Percentiles rank a stretch among this genome's conserved stretches.
Conservation (phyloP, 2,113 vertebrate genomes). For the Erythrocercus mccallii region DNA sequence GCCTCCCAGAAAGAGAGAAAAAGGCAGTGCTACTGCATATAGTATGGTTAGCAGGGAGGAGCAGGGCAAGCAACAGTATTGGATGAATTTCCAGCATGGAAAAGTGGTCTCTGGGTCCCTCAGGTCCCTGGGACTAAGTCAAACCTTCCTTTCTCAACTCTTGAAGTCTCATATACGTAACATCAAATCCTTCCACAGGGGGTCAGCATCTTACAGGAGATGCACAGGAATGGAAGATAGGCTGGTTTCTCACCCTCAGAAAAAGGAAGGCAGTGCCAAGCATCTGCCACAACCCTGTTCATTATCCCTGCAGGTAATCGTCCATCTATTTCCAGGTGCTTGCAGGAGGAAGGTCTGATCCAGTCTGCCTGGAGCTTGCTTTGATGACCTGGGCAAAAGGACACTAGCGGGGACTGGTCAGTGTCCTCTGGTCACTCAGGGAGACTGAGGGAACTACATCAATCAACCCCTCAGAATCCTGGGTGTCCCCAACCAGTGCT, state of each 20-base stretch:
- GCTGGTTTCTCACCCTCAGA: not conserved
- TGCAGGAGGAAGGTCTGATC: not conserved
- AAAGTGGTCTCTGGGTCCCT: not conserved
- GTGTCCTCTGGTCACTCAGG: not conserved
- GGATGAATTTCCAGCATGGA: not conserved
- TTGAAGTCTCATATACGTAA: not conserved
- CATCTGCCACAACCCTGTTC: not conserved
- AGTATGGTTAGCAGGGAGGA: not conserved
- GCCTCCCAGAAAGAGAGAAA: not conserved
- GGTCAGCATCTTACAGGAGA: slow-evolving; percentile 12
- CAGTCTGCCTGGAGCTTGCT: not conserved
- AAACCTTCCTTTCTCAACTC: not conserved
- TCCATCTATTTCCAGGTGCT: not conserved
- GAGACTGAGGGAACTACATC: not conserved
- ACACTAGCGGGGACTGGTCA: not conserved
- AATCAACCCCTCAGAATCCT: not conserved
- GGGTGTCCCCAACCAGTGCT: not conserved
- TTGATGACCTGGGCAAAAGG: not conserved
- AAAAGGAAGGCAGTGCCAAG: not conserved
- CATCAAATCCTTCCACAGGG: slow-evolving; percentile 4
- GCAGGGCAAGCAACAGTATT: not conserved
- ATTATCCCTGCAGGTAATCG: not conserved
- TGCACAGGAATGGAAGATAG: not conserved
- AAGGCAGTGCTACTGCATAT: not conserved
- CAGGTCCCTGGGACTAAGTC: too few relatives aligned